Evolutionary conservation across 1,140 invertebrate species (phyloP), one percentile per base, ranked within the genome.

Genomic region (Lepidurus arcticus): DNA sequence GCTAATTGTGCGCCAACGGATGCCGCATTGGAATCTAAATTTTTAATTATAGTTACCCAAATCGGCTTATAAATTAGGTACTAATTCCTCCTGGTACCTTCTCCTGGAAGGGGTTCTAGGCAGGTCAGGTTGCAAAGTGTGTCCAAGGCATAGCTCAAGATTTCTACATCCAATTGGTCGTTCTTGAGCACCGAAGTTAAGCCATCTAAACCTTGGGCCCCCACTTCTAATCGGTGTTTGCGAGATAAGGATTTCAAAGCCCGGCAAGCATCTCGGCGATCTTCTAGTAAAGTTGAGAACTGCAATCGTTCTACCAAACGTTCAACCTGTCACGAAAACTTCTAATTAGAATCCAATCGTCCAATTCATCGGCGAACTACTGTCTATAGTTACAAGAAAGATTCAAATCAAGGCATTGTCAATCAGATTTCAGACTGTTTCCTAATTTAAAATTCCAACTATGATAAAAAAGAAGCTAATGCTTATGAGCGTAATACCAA

Each of bases 181-280:
- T 90, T 88, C 85, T 94, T 91, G 79, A 96, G 84, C n/a, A 92
- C 89, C 87, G 92, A 90, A 81, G 90, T 89, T 9, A 99, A 85
- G 7, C 92, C 89, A 82, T 95, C 92, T 93, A 99, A 95, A 34
- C 93, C 96, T 83, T 95, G 93, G 10, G 96, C 96, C 24, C 97
- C 97, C 75, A 99, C 97, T 86, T 98, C 95, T 5, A 99, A 87
- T 9, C 97, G 88, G 84, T 95, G 96, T 84, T 95, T 97, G 83
- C 92, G 91, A 0, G 97, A 98, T 76, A 99, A 86, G 1, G 96
- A 93, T 87, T 96, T 96, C 1, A 99, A 88, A 0, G 95, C 96
- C 81, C 96, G 88, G 82, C 98, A 97, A 4, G 97, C 97, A 92
- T 99, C 96, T 83, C 97, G 86, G 77, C 97, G 87, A 83, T 99